Base-by-base conservation (phyloP, 1,140 invertebrate genomes). In the Psix sp. region DNA sequence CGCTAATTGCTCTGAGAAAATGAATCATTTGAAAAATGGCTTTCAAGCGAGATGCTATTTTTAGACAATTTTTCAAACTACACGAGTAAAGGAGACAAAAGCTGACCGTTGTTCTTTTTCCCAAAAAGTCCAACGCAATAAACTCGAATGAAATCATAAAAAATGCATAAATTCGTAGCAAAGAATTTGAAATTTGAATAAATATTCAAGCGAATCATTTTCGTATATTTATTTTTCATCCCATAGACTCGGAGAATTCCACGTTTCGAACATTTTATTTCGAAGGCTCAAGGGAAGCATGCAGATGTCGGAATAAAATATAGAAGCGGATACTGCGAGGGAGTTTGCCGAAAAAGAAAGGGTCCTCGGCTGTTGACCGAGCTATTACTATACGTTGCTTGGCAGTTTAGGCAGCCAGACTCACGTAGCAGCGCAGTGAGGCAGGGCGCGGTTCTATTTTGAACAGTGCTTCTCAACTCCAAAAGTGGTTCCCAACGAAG, bases 371-470 rank as follows among this genome's bases (percentile, higher is more conserved):
- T 84, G 79, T 82, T 83, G 82, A 81, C 82, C 81, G 81, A 73
- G 70, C 77, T 56, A 48, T 16, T 31, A 36, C 48, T 24, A 33
- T 18, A 60, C 57, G 56, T 49, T 46, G 35, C 51, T 76, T 79
- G 80, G 33, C 77, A 80, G 38, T 70, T 70, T 52, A n/a, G 66
- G 46, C 6, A 60, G 54, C 15, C 80, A 82, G 80, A 79, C 84
- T 85, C 82, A 85, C 82, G 83, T 79, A 78, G 77, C 76, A 77
- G 75, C 71, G 78, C 76, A 86, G 84, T 86, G 84, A 86, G 84
- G 84, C 83, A 86, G 84, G 84, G 82, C 84, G 79, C 80, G 84
- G 80, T 72, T 65, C 68, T 48, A 62, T 63, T 65, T 72, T 59
- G 26, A 42, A 40, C 43, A 59, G 59, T 26, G 68, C n/a, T 38